A percentile compares a stretch with the other conserved stretches of the same genome.
Conservation (phyloP, 1,140 invertebrate genomes). For the Drosophila obscura region DNA sequence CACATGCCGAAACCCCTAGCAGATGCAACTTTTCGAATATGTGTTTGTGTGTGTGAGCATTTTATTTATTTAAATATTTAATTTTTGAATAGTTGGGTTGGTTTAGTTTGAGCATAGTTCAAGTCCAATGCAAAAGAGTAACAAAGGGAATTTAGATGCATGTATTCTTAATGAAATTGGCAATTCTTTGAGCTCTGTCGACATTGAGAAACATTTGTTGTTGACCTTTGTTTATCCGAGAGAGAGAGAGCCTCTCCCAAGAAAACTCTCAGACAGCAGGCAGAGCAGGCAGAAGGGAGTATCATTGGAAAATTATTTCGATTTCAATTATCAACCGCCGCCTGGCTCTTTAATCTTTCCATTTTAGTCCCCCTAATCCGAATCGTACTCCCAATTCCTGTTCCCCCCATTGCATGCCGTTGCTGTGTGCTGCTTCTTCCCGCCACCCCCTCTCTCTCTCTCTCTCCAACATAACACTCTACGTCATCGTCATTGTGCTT, state of each 20-base stretch:
- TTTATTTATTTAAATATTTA: slow-evolving; percentile 73
- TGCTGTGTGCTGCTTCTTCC: slow-evolving; percentile 47
- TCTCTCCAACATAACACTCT: slow-evolving; percentile 12
- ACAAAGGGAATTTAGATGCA: no score
- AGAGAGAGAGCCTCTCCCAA: not conserved
- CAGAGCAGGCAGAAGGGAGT: no score
- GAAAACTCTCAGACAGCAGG: no score
- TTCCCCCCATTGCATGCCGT: slow-evolving; percentile 59
- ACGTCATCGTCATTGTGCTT: slow-evolving; percentile 71
- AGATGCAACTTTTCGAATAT: slow-evolving; percentile 38
- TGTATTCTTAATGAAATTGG: no score
- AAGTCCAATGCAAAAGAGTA: slow-evolving; percentile 37
- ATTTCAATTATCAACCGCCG: not conserved
- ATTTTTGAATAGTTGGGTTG: slow-evolving; percentile 32
- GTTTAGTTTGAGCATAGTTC: slow-evolving; percentile 56
- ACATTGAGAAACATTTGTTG: not conserved
- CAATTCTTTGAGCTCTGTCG: no score
- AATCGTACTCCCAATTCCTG: not conserved
- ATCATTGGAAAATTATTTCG: not conserved
- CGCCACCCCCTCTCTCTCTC: slow-evolving; percentile 8
- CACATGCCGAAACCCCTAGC: slow-evolving; percentile 26
- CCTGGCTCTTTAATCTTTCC: not conserved
- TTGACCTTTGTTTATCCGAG: slow-evolving; percentile 36
- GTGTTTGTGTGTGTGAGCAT: slow-evolving; percentile 46
- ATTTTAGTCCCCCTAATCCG: not conserved